Evolutionary conservation across 1,140 invertebrate genomes (phyloP), one percentile per base, ranked within the genome.

Genomic region (Xylocopa sonorina): DNA sequence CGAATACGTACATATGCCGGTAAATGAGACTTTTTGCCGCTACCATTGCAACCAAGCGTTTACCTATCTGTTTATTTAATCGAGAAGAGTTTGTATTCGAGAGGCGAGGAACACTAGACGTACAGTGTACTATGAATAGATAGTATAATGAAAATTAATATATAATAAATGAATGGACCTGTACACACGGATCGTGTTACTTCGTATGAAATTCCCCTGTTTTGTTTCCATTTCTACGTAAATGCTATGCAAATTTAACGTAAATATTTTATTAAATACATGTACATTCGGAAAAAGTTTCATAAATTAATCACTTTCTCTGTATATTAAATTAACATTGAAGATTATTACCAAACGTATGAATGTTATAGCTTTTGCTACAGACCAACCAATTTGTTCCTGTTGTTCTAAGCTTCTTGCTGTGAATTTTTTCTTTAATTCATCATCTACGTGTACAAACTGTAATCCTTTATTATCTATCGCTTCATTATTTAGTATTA

Each of bases 101-200:
- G 84, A 84, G 86, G 84, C 83, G 84, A 87, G 74, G 66, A 84
- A 86, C 76, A 69, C 79, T 88, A 86, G 74, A 87, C 73, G 84
- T 72, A 68, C 71, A 60, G 50, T 82, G 88, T 86, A 85, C 85
- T 87, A 88, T 84, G 86, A 85, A 86, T 89, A 89, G 86, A 90
- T 90, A 90, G 87, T 87, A 86, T 91, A 90, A 90, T 90, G 84
- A 91, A 90, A 89, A 87, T 90, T 88, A 89, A 88, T 87, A 90
- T 89, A 90, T 89, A 90, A 90, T 90, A 90, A 90, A 90, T 89
- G 81, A 89, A 90, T 90, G 85, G 85, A 90, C 84, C 89, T 89
- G 82, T 85, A 88, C 48, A 71, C 43, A 9, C 14, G 7, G 34
- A 46, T 32, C 18, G 24, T 80, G 38, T 68, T 79, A 53, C 32